Conservation (phyloP, 2,888 invertebrate genomes). For the Aelia acuminata region DNA sequence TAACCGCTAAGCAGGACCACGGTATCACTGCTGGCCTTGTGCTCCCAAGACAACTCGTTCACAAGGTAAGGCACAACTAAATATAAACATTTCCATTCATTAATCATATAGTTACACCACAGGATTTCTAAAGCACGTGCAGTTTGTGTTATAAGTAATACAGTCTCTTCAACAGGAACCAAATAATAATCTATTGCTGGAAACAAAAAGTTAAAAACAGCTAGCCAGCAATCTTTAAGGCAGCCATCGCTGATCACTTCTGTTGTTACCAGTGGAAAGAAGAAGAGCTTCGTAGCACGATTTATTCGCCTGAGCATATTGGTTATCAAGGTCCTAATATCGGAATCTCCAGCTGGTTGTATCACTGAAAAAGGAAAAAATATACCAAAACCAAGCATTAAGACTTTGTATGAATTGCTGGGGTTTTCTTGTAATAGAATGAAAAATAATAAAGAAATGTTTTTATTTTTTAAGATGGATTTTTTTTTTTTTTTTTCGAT, state of each 20-base stretch:
- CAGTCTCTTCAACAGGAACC: background rate
- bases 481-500: too few relatives aligned
- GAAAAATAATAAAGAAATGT: background rate
- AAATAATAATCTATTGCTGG: conserved; percentile 32
- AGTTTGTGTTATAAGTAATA: background rate
- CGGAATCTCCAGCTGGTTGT: background rate
- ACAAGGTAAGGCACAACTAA: background rate
- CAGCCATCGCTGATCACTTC: conserved; percentile 10
- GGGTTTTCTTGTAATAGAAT: background rate
- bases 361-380: conserved; percentile 44
- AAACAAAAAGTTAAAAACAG: background rate
- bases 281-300: background rate
- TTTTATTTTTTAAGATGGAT: too few relatives aligned
- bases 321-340: background rate
- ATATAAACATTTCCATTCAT: background rate
- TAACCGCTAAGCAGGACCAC: background rate
- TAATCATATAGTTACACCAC: conserved; percentile 4
- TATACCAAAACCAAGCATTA: background rate
- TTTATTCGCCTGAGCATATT: background rate
- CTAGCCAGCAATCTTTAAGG: background rate
- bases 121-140: background rate
- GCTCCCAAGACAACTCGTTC: background rate
- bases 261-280: conserved; percentile 37
- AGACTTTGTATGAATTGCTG: background rate
- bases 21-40: background rate